phyloP scores from a whole-genome alignment of 2,888 invertebrate species.

The Caenorhabditis becei region DNA sequence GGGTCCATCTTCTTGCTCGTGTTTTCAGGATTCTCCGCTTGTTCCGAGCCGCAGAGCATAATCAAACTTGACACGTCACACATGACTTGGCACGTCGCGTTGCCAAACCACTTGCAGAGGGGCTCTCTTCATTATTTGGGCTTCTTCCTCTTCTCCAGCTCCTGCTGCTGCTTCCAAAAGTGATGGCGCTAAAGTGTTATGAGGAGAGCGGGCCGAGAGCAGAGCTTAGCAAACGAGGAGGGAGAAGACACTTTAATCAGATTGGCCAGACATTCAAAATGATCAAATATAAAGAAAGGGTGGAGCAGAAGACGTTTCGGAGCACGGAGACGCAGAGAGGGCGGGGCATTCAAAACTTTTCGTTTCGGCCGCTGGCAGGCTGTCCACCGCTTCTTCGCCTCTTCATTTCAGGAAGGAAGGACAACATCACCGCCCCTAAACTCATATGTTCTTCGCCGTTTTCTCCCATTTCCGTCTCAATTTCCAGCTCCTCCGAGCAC shows the following conservation, averaged over 20 bases:
- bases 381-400: not conserved
- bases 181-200: constrained; percentile 4
- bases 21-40: constrained; percentile 9
- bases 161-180: constrained; percentile 13
- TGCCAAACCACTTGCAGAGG: not conserved
- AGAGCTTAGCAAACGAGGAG: not conserved
- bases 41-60: constrained; percentile 20
- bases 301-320: constrained; percentile 16
- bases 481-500: constrained; percentile 1
- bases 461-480: constrained; percentile 30
- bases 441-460: constrained; percentile 37
- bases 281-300: constrained; percentile 31
- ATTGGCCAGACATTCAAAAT: constrained; percentile 54
- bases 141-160: constrained; percentile 9
- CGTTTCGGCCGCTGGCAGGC: constrained; percentile 1
- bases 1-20: not conserved
- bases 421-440: constrained; percentile 33
- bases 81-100: constrained; percentile 26
- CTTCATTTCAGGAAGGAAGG: constrained; percentile 39
- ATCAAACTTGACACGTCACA: constrained; percentile 43
- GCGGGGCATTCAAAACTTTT: constrained; percentile 45
- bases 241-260: constrained; percentile 53
- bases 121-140: constrained; percentile 16
- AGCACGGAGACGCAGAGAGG: constrained; percentile 33
- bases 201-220: constrained; percentile 1